These are phyloP conservation scores for Entelurus aequoreus DNA, from an alignment of 2,113 vertebrate species.

Conservation along the genomic window DNA sequence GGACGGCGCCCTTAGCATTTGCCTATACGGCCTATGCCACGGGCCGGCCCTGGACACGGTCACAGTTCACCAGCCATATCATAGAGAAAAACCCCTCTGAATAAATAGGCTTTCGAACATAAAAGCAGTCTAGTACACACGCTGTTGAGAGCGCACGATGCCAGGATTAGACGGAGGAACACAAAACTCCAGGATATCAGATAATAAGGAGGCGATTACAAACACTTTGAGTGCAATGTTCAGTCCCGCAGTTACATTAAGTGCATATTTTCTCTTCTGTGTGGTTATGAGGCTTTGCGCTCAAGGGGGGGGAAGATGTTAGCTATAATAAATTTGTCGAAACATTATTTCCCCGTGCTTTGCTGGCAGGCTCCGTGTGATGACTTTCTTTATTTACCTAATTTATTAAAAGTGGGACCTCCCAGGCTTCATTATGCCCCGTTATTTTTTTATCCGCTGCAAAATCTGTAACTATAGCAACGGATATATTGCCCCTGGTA, in stretches of 20 bases:
- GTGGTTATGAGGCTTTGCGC: constrained; percentile 20
- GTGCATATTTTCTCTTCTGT: constrained; percentile 1
- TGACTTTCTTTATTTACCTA: constrained; percentile 41
- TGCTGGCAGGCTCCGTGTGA: constrained; percentile 30
- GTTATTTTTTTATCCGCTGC: constrained; percentile 33
- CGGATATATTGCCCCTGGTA: constrained; percentile 57
- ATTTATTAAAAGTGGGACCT: constrained; percentile 62
- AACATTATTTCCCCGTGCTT: constrained; percentile 33
- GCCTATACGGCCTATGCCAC: too few species aligned
- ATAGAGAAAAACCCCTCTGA: constrained; percentile 47
- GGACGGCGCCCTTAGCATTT: too few species aligned
- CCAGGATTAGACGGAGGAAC: constrained; percentile 26
- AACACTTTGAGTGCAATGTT: constrained; percentile 14
- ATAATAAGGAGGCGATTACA: constrained; percentile 6
- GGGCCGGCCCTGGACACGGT: too few species aligned
- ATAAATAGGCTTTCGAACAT: constrained; percentile 60
- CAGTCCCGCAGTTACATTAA: constrained; percentile 10
- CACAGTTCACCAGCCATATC: constrained; percentile 47
- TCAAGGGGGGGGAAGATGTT: constrained; percentile 26
- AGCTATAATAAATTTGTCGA: constrained; percentile 38
- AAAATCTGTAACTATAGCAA: constrained; percentile 62
- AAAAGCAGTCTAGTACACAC: constrained; percentile 57
- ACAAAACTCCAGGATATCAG: constrained; percentile 20
- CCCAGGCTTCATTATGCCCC: constrained; percentile 39
- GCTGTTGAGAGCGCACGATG: constrained; percentile 35